A percentile compares a stretch with the other conserved stretches of the same genome.
These are phyloP conservation scores for Polyodon spathula DNA, from an alignment of 2,113 vertebrate genomes.

Conservation along the genomic window DNA sequence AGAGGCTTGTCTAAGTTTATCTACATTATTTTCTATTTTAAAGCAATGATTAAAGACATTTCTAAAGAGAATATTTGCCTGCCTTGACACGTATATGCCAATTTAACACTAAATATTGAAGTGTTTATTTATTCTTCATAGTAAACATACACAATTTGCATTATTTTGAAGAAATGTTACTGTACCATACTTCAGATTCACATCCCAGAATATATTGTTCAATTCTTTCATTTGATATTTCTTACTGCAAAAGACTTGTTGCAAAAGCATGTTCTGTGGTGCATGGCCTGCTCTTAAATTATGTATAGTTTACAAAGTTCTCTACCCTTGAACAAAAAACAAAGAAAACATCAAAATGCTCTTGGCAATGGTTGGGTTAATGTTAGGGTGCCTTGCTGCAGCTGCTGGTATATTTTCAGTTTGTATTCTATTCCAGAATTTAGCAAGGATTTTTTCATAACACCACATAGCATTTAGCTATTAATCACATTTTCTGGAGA, in stretches of 20 bases:
- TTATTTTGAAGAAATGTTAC: conserved; percentile 19
- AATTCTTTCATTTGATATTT: conserved; percentile 19
- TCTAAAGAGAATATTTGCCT: neutral
- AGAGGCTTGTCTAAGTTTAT: too few relatives aligned
- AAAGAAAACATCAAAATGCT: neutral
- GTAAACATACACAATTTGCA: conserved; percentile 14
- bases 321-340: neutral
- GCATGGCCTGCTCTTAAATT: conserved; percentile 18
- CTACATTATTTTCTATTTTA: too few relatives aligned
- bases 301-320: neutral
- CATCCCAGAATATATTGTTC: conserved; percentile 8
- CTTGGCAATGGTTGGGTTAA: neutral
- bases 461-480: too few relatives aligned
- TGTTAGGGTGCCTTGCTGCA: neutral
- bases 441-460: too few relatives aligned
- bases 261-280: conserved; percentile 12
- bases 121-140: neutral
- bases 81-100: neutral
- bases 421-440: too few relatives aligned
- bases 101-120: too few relatives aligned
- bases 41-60: too few relatives aligned
- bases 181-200: conserved; percentile 8
- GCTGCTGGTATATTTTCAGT: neutral
- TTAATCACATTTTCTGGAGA: too few relatives aligned
- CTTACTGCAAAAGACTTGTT: conserved; percentile 10